phyloP scores from a whole-genome alignment of 1,140 invertebrate genomes.

The Ladona fulva region DNA sequence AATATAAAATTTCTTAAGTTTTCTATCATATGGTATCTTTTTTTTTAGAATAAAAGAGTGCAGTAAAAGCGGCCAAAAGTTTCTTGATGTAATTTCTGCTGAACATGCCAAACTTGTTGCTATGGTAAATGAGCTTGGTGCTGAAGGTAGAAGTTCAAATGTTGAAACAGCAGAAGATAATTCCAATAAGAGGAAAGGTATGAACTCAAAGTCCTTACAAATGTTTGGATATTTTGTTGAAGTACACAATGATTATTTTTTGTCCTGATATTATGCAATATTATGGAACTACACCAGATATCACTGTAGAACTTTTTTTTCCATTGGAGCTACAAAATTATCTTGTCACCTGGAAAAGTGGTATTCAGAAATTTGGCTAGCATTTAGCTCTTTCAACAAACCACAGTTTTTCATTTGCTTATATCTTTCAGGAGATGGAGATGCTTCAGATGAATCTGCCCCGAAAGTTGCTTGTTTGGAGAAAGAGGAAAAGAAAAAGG shows the following conservation, averaged over 20 bases:
- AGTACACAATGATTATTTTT: too few species aligned
- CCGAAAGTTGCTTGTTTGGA: slow-evolving; percentile 23
- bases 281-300: too few species aligned
- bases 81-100: slow-evolving; percentile 55
- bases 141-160: slow-evolving; percentile 34
- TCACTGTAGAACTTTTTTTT: too few species aligned
- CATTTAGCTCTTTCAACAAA: too few species aligned
- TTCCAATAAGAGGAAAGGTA: slow-evolving; percentile 19
- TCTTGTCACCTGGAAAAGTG: too few species aligned
- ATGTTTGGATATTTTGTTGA: too few species aligned
- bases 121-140: slow-evolving; percentile 47
- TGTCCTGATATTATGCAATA: too few species aligned
- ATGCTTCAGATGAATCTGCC: slow-evolving; percentile 31
- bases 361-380: too few species aligned
- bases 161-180: slow-evolving; percentile 21
- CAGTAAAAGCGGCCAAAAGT: slow-evolving; percentile 45
- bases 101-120: slow-evolving; percentile 62
- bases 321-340: too few species aligned
- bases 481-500: slow-evolving; percentile 27
- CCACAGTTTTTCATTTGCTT: too few species aligned
- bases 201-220: slow-evolving; percentile 18
- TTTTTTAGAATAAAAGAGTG: slow-evolving; percentile 46
- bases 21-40: slow-evolving; percentile 4
- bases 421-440: slow-evolving; percentile 31
- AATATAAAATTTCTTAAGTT: not conserved